Evolutionary conservation across 1,140 invertebrate species (phyloP), one percentile per base, ranked within the genome.

Genomic region (Drosophila ercepeae): DNA sequence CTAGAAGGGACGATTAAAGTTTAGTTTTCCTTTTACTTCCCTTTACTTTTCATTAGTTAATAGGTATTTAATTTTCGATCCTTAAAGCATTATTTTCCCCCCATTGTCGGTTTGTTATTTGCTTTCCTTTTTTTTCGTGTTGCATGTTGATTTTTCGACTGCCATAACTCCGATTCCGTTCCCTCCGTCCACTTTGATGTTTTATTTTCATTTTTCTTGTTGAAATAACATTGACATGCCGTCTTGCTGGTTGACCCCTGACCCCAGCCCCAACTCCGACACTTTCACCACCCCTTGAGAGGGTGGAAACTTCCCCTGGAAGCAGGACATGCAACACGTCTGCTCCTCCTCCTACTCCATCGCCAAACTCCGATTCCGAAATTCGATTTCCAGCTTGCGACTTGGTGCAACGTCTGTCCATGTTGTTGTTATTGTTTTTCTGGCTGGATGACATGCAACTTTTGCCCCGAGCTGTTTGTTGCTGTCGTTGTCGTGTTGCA

Each of bases 201-300:
- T 65, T 71, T 69, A 67, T 71, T 78, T 83, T 70, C 68, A 69
- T 81, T 77, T 78, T 78, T 65, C 63, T 78, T 83, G 79, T 61
- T 82, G 69, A 74, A 86, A 86, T 82, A 86, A 86, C 81, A 86
- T 86, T 86, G 81, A 86, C 81, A 88, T 88, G 81, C 77, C 79
- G 82, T 81, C 84, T 75, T 74, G 71, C 71, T 64, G 72, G 69
- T 60, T 63, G 70, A 63, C 70, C 68, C 55, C 55, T 42, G 67
- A 16, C 59, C 42, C 29, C 11, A 6, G 36, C 36, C 7, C n/a
- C 36, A 8, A 2, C 36, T 13, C 36, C 4, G n/a, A 14, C 50
- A 8, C 13, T 64, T 48, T 64, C 25, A 13, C 44, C 34, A 60
- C 41, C 55, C 55, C 27, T 32, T 18, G 27, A 2, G 41, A 18